phyloP scores from a whole-genome alignment of 1,140 invertebrate genomes.

The Augochlora pura region DNA sequence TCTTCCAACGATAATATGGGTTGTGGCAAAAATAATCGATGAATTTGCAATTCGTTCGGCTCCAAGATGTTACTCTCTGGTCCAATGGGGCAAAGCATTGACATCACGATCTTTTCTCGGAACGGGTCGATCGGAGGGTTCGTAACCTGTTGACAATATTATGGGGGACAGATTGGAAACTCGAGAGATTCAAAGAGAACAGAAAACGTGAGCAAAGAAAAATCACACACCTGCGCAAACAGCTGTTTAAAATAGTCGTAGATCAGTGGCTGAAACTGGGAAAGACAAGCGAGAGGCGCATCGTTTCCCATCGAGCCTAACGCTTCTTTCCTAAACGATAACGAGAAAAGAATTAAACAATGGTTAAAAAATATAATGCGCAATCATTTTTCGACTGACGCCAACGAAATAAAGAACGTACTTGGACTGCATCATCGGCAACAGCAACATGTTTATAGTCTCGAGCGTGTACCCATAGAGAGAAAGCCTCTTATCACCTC shows the following conservation, averaged over 20 bases:
- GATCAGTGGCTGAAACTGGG: slow-evolving; percentile 94
- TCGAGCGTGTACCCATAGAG: slow-evolving; percentile 98
- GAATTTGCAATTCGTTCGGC: slow-evolving; percentile 93
- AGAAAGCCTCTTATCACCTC: slow-evolving; percentile 91
- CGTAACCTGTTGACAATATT: slow-evolving; percentile 85
- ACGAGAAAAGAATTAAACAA: background rate
- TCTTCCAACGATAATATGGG: slow-evolving; percentile 96
- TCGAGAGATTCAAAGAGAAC: no score
- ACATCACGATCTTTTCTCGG: slow-evolving; percentile 99
- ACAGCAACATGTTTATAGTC: slow-evolving; percentile 94
- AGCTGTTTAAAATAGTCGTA: slow-evolving; percentile 99
- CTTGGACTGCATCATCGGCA: slow-evolving; percentile 98
- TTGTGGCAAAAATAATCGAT: slow-evolving; percentile 95
- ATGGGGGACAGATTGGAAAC: no score
- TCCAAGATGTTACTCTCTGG: slow-evolving; percentile 97
- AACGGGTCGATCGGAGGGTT: slow-evolving; percentile 99
- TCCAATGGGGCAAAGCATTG: slow-evolving; percentile 93
- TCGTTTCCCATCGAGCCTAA: slow-evolving; percentile 99
- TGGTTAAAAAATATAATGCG: no score
- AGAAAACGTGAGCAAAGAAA: no score
- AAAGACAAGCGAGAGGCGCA: slow-evolving; percentile 97
- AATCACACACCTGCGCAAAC: slow-evolving; percentile 91
- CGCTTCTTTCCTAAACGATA: slow-evolving; percentile 93
- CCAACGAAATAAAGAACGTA: slow-evolving; percentile 79
- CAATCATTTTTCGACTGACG: no score